Base-by-base conservation (phyloP, 1,140 invertebrate genomes). In the Kradibia gibbosae region DNA sequence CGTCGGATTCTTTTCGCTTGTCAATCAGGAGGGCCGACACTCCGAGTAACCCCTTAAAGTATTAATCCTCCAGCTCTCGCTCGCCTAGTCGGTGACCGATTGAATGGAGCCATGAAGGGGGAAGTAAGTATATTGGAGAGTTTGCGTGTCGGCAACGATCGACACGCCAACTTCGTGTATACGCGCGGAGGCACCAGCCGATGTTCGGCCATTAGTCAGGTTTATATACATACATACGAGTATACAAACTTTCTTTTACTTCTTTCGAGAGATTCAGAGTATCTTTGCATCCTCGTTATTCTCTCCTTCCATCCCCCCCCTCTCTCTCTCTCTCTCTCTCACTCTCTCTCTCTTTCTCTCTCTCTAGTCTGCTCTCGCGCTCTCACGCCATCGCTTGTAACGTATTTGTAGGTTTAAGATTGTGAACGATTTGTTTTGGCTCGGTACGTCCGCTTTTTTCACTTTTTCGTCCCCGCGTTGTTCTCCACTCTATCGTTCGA, bases 131-230 rank as follows among this genome's bases (percentile, higher is more conserved):
- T 39, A n/a, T 28, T 20, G n/a, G n/a, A 13, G 42, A 48, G 70
- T 72, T 71, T 25, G 70, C 45, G 70, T 50, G 70, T 22, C 39
- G n/a, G 34, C 36, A 48, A 36, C 70, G 42, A 67, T 36, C 62
- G 71, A 34, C 73, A 76, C 73, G 73, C 73, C 28, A 76, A 76
- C 55, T 62, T 42, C 39, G 53, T 25, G 73, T 76, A 28, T 60
- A 31, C 10, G 34, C 34, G 36, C 20, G 22, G 25, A 53, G 31
- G 50, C 1, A 36, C 10, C 20, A 36, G 20, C 39, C 60, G 42
- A 65, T 67, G 57, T 42, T 78, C 62, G 34, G 15, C 48, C 76
- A 70, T 78, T 78, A 78, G 28, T 48, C 75, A 22, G 42, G 3
- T 76, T 7, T 53, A 48, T 55, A 28, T 55, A 62, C 25, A 62